phyloP scores from a whole-genome alignment of 2,888 invertebrate species.

The Tuta absoluta region DNA sequence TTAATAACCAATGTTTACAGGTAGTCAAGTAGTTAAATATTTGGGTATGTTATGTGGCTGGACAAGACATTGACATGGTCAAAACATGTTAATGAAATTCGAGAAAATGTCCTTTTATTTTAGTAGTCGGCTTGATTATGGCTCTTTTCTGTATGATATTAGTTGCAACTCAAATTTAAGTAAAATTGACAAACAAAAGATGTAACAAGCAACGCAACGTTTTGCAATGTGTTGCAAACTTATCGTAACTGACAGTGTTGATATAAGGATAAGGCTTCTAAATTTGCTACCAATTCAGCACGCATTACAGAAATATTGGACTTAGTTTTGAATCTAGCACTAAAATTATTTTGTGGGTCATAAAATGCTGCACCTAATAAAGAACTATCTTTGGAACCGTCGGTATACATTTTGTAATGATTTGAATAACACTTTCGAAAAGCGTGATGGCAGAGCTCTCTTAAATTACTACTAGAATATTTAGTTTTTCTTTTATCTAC shows the following conservation, averaged over 20 bases:
- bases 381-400: neutral
- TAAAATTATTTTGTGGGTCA: neutral
- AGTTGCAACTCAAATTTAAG: too few relatives aligned
- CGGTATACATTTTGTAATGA: neutral
- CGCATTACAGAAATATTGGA: neutral
- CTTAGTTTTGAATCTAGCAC: neutral
- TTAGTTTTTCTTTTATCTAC: conserved; percentile 6
- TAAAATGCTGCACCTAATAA: neutral
- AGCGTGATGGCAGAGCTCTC: neutral
- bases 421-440: neutral
- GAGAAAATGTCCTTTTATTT: too few relatives aligned
- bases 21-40: too few relatives aligned
- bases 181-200: too few relatives aligned
- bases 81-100: too few relatives aligned
- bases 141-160: too few relatives aligned
- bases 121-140: too few relatives aligned
- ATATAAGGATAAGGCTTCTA: conserved; percentile 31
- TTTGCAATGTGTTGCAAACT: conserved; percentile 33
- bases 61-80: too few relatives aligned
- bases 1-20: too few relatives aligned
- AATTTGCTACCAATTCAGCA: conserved; percentile 19
- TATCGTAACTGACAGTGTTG: conserved; percentile 7
- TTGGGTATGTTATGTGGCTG: too few relatives aligned
- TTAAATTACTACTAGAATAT: neutral
- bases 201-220: too few relatives aligned